Conservation (phyloP, 2,797 vertebrate genomes). For the Microhierax caerulescens region DNA sequence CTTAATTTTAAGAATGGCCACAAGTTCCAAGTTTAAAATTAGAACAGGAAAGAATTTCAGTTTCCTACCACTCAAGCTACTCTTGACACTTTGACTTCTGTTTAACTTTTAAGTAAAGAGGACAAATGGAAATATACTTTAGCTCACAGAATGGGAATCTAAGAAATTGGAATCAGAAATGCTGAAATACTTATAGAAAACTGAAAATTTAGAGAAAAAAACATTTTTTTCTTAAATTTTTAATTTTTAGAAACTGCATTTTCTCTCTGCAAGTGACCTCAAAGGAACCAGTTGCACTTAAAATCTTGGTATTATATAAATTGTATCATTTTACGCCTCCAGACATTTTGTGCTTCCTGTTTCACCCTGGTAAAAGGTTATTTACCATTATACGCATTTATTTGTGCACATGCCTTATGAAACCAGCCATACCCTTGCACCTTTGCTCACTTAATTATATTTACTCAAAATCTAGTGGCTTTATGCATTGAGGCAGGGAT, state of each 20-base stretch:
- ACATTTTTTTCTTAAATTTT: background rate
- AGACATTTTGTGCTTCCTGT: background rate
- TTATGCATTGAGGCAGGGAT: background rate
- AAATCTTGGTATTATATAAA: background rate
- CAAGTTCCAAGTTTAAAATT: constrained; percentile 18
- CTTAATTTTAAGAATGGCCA: constrained; percentile 2
- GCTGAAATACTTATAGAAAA: background rate
- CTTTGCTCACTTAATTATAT: constrained; percentile 18
- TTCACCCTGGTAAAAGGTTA: background rate
- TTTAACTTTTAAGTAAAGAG: background rate
- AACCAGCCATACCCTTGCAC: constrained; percentile 5
- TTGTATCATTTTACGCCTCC: background rate
- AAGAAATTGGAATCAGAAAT: background rate
- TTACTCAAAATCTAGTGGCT: background rate
- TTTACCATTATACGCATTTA: background rate
- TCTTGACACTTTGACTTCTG: background rate
- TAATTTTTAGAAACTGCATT: background rate
- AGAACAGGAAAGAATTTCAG: background rate
- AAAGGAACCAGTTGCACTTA: background rate
- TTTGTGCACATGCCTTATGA: background rate
- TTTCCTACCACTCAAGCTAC: background rate
- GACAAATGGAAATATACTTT: background rate
- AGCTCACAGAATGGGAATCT: background rate
- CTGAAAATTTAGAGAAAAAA: background rate
- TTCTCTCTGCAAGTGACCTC: background rate